phyloP scores from a whole-genome alignment of 2,113 vertebrate species.

The Tragelaphus scriptus region DNA sequence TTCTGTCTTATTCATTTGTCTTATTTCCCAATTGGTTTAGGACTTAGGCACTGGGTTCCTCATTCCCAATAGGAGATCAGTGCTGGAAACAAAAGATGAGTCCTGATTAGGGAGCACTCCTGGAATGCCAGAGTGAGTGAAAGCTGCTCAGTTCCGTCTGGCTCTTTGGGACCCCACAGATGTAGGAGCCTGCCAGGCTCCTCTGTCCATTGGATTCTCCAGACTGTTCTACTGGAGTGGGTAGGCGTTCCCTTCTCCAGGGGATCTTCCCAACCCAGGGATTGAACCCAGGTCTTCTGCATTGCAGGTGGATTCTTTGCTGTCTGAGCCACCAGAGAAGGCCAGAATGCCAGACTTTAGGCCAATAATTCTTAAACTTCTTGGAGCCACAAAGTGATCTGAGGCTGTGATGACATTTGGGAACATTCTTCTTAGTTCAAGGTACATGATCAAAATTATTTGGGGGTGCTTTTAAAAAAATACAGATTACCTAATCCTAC shows the following conservation, averaged over 20 bases:
- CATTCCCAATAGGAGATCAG: neutral
- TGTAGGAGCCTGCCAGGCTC: neutral
- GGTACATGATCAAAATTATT: neutral
- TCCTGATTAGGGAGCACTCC: neutral
- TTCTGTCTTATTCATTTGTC: neutral
- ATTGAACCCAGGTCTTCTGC: neutral
- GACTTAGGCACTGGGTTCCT: neutral
- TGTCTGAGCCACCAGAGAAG: neutral
- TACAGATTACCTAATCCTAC: neutral
- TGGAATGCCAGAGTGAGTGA: neutral
- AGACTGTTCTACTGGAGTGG: neutral
- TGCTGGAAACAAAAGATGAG: neutral
- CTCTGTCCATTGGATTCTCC: neutral
- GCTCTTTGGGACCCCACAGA: neutral
- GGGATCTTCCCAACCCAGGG: neutral
- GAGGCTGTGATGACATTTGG: neutral
- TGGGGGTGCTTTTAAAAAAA: neutral
- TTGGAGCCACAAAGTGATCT: neutral
- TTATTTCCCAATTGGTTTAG: neutral
- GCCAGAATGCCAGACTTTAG: neutral
- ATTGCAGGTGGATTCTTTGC: neutral
- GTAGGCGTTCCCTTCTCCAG: neutral
- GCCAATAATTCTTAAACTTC: neutral
- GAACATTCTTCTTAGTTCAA: neutral
- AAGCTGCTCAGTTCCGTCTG: accelerated